Percentiles rank a stretch among this genome's conserved stretches.
Conservation (phyloP, 2,113 vertebrate genomes). For the Machaerirhynchus nigripectus region DNA sequence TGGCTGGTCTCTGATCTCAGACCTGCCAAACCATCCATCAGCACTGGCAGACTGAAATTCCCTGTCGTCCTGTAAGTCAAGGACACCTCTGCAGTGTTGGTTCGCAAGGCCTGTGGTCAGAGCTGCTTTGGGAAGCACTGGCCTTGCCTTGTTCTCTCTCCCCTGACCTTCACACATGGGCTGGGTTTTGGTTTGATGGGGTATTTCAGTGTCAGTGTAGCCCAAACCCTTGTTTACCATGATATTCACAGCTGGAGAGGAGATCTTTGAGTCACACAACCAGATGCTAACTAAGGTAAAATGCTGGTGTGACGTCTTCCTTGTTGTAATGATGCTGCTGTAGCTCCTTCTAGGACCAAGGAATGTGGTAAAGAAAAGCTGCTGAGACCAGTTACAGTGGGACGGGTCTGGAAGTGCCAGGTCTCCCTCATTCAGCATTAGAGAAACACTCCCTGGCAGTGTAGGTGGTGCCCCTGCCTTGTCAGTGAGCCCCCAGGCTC, state of each 20-base stretch:
- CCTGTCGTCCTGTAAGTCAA: fast-evolving
- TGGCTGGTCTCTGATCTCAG: background rate
- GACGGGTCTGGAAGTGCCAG: background rate
- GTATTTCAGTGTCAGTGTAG: background rate
- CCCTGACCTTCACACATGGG: background rate
- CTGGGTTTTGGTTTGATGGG: background rate
- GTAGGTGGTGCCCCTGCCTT: background rate
- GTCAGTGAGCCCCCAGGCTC: background rate
- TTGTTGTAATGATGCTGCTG: background rate
- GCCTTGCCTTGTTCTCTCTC: background rate
- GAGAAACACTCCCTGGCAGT: background rate
- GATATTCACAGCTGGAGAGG: background rate
- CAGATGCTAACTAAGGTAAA: background rate
- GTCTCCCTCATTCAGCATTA: background rate
- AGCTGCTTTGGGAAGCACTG: background rate
- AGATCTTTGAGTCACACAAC: background rate
- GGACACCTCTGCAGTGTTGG: background rate
- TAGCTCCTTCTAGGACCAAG: background rate
- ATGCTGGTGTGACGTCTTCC: background rate
- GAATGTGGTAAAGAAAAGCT: background rate
- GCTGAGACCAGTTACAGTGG: background rate
- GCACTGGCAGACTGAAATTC: background rate
- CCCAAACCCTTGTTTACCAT: background rate
- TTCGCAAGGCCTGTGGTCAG: background rate
- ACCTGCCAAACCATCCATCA: background rate